Percentiles rank a stretch among this genome's conserved stretches.
Conservation (phyloP, 2,888 invertebrate species). For the Parapristionchus giblindavisi region DNA sequence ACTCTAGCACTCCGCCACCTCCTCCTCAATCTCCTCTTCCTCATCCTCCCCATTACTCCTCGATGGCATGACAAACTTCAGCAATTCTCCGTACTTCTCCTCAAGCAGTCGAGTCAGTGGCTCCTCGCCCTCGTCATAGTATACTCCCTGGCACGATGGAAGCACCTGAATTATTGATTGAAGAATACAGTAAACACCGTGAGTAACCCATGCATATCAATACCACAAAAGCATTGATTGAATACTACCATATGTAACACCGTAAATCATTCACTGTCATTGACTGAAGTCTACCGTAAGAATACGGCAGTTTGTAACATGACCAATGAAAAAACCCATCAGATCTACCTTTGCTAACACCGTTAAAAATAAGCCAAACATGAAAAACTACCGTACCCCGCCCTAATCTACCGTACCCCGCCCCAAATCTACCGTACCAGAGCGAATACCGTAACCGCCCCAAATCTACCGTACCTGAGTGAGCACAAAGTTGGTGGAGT, state of each 20-base stretch:
- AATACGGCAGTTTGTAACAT: no score
- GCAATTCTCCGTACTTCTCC: slow-evolving; percentile 47
- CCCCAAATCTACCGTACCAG: no score
- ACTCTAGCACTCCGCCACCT: slow-evolving; percentile 30
- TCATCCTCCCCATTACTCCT: not conserved
- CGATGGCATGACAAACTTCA: slow-evolving; percentile 19
- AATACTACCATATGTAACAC: no score
- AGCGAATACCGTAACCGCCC: not conserved
- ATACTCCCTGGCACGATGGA: slow-evolving; percentile 20
- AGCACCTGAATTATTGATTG: slow-evolving; percentile 19
- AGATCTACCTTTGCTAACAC: no score
- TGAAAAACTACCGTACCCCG: no score
- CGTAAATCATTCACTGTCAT: no score
- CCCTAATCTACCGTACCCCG: no score
- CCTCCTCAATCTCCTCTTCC: slow-evolving; percentile 35
- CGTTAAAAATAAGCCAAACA: no score
- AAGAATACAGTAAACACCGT: not conserved
- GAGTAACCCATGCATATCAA: no score
- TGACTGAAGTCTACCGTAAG: no score
- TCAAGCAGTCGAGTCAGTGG: slow-evolving; percentile 49
- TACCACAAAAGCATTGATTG: no score
- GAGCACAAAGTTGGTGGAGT: slow-evolving; percentile 59
- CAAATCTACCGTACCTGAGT: slow-evolving; percentile 48
- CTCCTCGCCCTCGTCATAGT: slow-evolving; percentile 48
- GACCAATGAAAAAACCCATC: no score